phyloP scores from a whole-genome alignment of 2,797 vertebrate species.

The Kryptopterus vitreolus region DNA sequence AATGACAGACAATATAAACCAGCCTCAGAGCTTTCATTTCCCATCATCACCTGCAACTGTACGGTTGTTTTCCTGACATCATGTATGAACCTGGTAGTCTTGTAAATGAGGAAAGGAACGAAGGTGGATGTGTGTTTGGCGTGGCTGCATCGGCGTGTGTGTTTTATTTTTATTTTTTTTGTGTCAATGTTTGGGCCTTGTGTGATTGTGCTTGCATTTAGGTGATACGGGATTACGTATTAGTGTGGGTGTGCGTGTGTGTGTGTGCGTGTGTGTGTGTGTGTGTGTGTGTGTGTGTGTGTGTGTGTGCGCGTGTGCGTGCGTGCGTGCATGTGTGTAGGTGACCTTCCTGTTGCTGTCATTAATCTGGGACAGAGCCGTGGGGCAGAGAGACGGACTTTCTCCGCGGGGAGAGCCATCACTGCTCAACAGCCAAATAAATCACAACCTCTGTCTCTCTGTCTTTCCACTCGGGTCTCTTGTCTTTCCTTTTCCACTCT shows the following conservation, averaged over 20 bases:
- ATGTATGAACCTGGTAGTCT: too few relatives aligned
- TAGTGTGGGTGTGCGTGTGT: background rate
- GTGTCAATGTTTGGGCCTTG: constrained; percentile 8
- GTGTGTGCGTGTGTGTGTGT: constrained; percentile 10
- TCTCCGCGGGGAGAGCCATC: constrained; percentile 59
- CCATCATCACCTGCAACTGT: background rate
- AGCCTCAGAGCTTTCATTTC: too few relatives aligned
- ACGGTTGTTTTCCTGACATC: background rate
- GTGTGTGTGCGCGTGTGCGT: background rate
- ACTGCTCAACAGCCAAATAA: constrained; percentile 61
- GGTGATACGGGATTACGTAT: too few relatives aligned
- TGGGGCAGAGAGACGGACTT: constrained; percentile 56
- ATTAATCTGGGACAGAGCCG: constrained; percentile 61
- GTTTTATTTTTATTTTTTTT: background rate
- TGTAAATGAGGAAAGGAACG: background rate
- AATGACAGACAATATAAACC: too few relatives aligned
- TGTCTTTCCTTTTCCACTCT: constrained; percentile 38
- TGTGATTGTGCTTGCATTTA: background rate
- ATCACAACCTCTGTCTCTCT: constrained; percentile 56
- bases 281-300: background rate
- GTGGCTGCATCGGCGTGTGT: constrained; percentile 29
- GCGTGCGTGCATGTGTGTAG: constrained; percentile 43
- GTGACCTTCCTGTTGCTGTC: constrained; percentile 60
- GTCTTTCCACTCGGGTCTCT: constrained; percentile 34
- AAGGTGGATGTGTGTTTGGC: constrained; percentile 19